Conservation (phyloP, 2,888 invertebrate species). For the Acanthosepion pharaonis region DNA sequence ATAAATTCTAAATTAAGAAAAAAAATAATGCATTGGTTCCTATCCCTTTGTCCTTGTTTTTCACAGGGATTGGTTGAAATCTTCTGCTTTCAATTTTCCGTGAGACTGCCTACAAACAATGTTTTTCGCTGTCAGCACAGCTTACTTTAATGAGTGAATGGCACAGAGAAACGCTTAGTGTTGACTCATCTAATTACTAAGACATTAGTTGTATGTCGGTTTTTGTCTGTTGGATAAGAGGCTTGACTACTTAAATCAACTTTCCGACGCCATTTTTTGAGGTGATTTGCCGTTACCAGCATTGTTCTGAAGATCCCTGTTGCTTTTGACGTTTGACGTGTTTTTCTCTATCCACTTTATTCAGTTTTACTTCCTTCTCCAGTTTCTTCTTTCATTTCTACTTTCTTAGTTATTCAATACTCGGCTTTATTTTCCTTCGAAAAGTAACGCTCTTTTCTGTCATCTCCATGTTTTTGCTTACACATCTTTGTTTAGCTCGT, state of each 20-base stretch:
- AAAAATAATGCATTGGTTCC: background rate
- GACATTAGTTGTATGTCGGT: background rate
- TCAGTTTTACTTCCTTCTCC: background rate
- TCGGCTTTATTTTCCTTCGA: too few relatives aligned
- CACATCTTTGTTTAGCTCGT: too few relatives aligned
- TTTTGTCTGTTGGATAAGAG: background rate
- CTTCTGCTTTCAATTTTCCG: constrained; percentile 14
- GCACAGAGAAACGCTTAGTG: background rate
- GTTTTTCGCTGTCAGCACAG: background rate
- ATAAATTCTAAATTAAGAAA: background rate
- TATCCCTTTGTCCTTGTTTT: background rate
- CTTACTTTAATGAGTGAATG: too few relatives aligned
- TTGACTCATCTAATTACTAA: constrained; percentile 33
- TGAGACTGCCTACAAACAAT: constrained; percentile 18
- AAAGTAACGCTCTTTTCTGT: too few relatives aligned
- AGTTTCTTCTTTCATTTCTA: too few relatives aligned
- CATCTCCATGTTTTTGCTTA: too few relatives aligned
- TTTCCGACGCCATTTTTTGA: background rate
- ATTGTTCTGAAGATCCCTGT: background rate
- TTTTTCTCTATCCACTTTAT: background rate
- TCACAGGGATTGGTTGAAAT: background rate
- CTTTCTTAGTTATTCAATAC: too few relatives aligned
- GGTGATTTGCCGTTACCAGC: background rate
- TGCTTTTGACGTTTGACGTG: background rate
- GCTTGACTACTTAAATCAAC: background rate